A percentile compares a stretch with the other conserved stretches of the same genome.
phyloP scores from a whole-genome alignment of 2,888 invertebrate species.

The Piscicola geometra region DNA sequence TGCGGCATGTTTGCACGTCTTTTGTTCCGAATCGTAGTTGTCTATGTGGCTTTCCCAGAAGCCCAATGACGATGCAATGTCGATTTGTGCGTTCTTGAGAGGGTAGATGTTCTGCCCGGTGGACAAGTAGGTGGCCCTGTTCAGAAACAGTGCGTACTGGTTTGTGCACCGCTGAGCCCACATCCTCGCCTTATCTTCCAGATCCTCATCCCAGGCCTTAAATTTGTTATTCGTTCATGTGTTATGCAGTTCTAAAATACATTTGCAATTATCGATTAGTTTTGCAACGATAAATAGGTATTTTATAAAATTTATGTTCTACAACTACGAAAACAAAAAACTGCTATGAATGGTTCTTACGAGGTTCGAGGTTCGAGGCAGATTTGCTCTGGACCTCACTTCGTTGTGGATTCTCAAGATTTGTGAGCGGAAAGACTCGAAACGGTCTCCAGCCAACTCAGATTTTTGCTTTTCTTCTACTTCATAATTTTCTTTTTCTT shows the following conservation, averaged over 20 bases:
- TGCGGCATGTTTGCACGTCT: background rate
- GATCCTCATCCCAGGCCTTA: background rate
- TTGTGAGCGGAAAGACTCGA: background rate
- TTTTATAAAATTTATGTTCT: background rate
- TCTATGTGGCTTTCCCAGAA: slow-evolving; percentile 12
- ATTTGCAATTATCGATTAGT: too few species aligned
- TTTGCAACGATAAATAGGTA: too few species aligned
- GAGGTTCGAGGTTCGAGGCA: background rate
- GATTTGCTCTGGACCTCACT: background rate
- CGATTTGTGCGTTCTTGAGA: slow-evolving; percentile 7
- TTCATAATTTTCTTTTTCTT: background rate
- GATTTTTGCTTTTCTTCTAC: background rate
- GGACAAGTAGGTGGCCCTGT: background rate
- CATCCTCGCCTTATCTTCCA: background rate
- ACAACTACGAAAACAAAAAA: background rate
- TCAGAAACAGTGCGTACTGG: background rate
- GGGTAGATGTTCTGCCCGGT: background rate
- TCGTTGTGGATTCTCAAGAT: slow-evolving; percentile 5
- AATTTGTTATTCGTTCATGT: too few species aligned
- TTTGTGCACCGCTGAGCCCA: background rate
- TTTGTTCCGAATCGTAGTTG: background rate
- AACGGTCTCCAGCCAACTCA: background rate
- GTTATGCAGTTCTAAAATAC: too few species aligned
- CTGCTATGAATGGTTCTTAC: background rate
- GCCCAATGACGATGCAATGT: background rate